phyloP scores from a whole-genome alignment of 2,888 invertebrate genomes.

The Agonopterix heracliana region DNA sequence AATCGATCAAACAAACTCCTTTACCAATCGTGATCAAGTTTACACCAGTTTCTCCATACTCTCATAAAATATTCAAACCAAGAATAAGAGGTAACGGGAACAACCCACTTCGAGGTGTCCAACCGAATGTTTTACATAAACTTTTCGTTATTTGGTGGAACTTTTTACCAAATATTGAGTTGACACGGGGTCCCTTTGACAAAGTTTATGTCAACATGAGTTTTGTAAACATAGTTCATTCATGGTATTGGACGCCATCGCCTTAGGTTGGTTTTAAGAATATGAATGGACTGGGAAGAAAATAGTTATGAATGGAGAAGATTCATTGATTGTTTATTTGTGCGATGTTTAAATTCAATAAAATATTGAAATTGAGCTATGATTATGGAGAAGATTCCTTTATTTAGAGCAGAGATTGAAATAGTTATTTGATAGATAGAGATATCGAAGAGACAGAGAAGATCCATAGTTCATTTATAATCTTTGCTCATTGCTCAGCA shows the following conservation, averaged over 20 bases:
- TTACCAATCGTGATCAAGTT: too few relatives aligned
- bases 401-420: too few relatives aligned
- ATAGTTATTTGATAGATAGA: too few relatives aligned
- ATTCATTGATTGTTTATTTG: background rate
- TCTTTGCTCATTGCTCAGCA: too few relatives aligned
- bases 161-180: slow-evolving; percentile 36
- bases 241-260: slow-evolving; percentile 5
- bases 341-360: too few relatives aligned
- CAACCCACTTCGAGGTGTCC: slow-evolving; percentile 27
- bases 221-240: slow-evolving; percentile 23
- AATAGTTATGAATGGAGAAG: background rate
- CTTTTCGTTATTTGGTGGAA: slow-evolving; percentile 33
- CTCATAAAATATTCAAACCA: too few relatives aligned
- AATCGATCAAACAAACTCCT: too few relatives aligned
- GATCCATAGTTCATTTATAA: too few relatives aligned
- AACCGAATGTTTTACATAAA: slow-evolving; percentile 32
- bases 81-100: background rate
- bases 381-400: too few relatives aligned
- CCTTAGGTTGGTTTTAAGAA: background rate
- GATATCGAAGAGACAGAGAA: too few relatives aligned
- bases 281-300: background rate
- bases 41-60: too few relatives aligned
- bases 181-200: slow-evolving; percentile 36
- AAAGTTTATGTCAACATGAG: slow-evolving; percentile 29
- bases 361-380: too few relatives aligned